Evolutionary conservation across 2,797 vertebrate genomes (phyloP), one percentile per base, ranked within the genome.

Genomic region (Spinus olivaceus): DNA sequence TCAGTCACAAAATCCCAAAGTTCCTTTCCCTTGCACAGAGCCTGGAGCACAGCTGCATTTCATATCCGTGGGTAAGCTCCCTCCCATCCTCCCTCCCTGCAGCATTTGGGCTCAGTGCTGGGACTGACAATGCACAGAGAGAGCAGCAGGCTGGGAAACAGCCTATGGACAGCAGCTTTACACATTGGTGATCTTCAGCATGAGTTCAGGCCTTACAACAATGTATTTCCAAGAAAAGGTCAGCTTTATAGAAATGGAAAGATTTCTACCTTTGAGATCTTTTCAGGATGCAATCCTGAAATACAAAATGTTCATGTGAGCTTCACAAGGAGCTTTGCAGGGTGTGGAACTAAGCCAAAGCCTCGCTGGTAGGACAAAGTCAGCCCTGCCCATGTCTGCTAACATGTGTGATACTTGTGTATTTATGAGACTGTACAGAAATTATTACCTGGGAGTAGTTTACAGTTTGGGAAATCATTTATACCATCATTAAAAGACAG

Each of bases 401-500:
- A n/a, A 30, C 14, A 3, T 1, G 6, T 1, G 11, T 42, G 60
- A 44, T 27, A 24, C 18, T 22, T 44, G 51, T 0, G 8, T 70
- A 79, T 88, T 69, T 54, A 81, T 74, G 57, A 89, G 72, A 51
- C 35, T 46, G 35, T 69, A 79, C 65, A 89, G 82, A 87, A 88
- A 76, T 32, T 56, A 65, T 92, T 92, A 82, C 39, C 33, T 78
- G 81, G 47, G 47, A 83, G 70, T 86, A 92, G 32, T 46, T 90
- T 63, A 74, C 84, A 59, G 56, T 74, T 41, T 83, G 51, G 57
- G 69, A 79, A 90, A 25, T 65, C 78, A 93, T 88, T 95, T 86
- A 82, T 93, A 28, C 32, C 28, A 11, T 50, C 25, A 96, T 91
- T 97, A 95, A 96, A 95, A 67, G 24, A 30, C 41, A 96, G 92